These are phyloP conservation scores for Novumbra hubbsi DNA, from an alignment of 2,797 vertebrate genomes.

Conservation along the genomic window DNA sequence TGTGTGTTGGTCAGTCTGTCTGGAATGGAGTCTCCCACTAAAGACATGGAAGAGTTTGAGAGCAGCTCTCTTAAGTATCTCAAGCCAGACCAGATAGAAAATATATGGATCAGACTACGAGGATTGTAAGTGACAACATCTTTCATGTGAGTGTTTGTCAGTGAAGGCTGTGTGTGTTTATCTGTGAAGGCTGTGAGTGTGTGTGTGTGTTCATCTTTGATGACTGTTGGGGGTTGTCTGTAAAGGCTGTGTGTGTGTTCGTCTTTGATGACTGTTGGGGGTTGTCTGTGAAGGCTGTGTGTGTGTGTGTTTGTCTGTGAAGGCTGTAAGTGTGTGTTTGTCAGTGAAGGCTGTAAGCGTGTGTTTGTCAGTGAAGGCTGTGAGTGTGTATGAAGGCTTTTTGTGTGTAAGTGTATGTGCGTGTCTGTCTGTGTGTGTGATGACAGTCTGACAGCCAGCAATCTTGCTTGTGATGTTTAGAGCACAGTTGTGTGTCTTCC, in stretches of 20 bases:
- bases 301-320: background rate
- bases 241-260: background rate
- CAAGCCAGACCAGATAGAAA: constrained; percentile 97
- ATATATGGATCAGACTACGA: constrained; percentile 97
- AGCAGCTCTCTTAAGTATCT: constrained; percentile 96
- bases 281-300: too few relatives aligned
- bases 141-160: constrained; percentile 40
- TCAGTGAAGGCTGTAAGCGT: background rate
- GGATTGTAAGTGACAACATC: constrained; percentile 89
- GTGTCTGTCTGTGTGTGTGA: background rate
- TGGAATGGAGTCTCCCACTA: constrained; percentile 96
- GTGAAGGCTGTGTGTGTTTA: constrained; percentile 33
- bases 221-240: background rate
- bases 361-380: background rate
- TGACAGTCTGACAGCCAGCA: background rate
- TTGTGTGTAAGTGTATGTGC: too few relatives aligned
- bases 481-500: too few relatives aligned
- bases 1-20: constrained; percentile 4
- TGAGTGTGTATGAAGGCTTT: background rate
- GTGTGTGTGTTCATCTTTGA: constrained; percentile 12
- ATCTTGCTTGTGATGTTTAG: background rate
- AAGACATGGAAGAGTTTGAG: constrained; percentile 99
- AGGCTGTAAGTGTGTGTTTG: background rate
- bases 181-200: constrained; percentile 23
- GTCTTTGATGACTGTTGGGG: too few relatives aligned